Base-by-base conservation (phyloP, 2,797 vertebrate genomes). In the Anguilla megastoma region DNA sequence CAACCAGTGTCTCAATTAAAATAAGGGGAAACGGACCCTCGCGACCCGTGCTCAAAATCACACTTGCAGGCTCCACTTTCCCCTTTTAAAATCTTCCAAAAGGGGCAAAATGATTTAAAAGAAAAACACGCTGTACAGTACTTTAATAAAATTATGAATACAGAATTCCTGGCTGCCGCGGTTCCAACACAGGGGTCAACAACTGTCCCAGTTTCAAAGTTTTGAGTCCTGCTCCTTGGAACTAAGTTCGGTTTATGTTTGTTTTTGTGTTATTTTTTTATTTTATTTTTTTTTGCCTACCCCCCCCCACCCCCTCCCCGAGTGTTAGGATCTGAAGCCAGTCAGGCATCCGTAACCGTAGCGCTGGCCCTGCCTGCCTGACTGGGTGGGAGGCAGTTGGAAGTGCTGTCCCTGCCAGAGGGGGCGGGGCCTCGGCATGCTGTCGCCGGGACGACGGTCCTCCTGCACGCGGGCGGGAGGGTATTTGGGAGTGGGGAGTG, bases 141-240 rank as follows among this genome's bases (percentile, higher is more conserved):
- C 93, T 94, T 88, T 92, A 94, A 95, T 95, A 94, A 95, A 95
- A 89, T 95, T 92, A 93, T 94, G 94, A 95, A 94, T 91, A 93
- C 94, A 94, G 93, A 93, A 92, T 91, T 91, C 91, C 93, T 94
- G 94, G 92, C 93, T 87, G 89, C 91, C 50, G 89, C 92, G 94
- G 93, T 95, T 85, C 93, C 92, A 90, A 91, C 90, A 85, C 91
- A 91, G 89, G 88, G 91, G 91, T 89, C 16, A 90, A 89, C 89
- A 92, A 88, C 91, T 79, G 87, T 91, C 92, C 92, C 91, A 92
- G 92, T 93, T 92, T 91, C 87, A 88, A 90, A 92, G 85, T 88
- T 91, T 91, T 91, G 93, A 97, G 97, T 97, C 96, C 97, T 96
- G 95, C 96, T 97, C 96, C 94, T 95, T 94, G 94, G 93, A 96